Evolutionary conservation across 1,140 invertebrate species (phyloP).

Genomic region (Ceratosolen fusciceps): DNA sequence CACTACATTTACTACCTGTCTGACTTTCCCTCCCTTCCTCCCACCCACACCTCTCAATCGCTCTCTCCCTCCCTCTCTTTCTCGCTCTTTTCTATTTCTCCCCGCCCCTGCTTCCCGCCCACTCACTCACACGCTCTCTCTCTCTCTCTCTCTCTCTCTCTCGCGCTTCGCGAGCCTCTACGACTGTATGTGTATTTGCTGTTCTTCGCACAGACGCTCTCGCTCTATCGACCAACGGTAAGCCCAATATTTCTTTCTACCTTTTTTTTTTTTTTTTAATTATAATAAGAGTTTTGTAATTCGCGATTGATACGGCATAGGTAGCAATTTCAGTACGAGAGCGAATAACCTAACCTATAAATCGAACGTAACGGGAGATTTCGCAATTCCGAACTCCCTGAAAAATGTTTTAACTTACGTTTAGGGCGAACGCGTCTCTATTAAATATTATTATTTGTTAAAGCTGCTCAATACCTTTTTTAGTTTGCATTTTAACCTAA

Average conservation of each 20-base stretch:
- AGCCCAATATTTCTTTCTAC: not conserved
- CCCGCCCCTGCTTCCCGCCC: too few relatives aligned
- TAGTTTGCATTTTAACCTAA: not conserved
- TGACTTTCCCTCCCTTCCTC: not conserved
- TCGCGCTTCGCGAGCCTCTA: too few relatives aligned
- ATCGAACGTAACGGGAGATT: not conserved
- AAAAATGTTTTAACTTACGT: not conserved
- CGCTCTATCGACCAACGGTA: not conserved
- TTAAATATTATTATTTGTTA: not conserved
- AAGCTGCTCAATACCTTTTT: not conserved
- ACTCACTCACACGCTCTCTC: not conserved
- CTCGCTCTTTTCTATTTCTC: not conserved
- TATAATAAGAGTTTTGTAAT: not conserved
- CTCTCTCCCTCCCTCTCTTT: not conserved
- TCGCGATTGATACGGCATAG: too few relatives aligned
- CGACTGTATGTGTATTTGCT: too few relatives aligned
- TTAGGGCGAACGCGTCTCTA: not conserved
- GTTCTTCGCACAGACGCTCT: not conserved
- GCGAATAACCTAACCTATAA: not conserved
- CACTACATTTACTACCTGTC: not conserved
- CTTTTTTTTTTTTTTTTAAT: not conserved
- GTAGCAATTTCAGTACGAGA: not conserved
- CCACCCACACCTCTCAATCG: not conserved
- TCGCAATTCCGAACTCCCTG: not conserved
- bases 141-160: not conserved